phyloP scores from a whole-genome alignment of 2,888 invertebrate species.

The Notodonta dromedarius region DNA sequence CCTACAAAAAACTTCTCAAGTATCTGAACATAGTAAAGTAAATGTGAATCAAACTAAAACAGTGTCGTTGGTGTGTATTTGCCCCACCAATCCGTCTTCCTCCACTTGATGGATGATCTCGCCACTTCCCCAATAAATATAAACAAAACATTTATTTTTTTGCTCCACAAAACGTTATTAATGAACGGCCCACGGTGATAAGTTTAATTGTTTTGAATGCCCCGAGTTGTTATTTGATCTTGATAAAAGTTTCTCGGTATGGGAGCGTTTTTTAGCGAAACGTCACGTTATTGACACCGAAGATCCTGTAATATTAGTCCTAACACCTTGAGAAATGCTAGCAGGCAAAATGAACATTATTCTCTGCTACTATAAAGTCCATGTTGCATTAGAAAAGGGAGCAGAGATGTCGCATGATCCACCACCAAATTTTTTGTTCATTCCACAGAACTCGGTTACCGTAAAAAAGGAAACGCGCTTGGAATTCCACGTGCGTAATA shows the following conservation, averaged over 20 bases:
- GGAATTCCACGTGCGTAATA: slow-evolving; percentile 70
- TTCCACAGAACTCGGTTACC: slow-evolving; percentile 53
- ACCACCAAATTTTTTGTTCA: slow-evolving; percentile 41
- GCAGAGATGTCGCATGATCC: slow-evolving; percentile 38
- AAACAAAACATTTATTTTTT: slow-evolving; percentile 78
- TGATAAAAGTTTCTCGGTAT: slow-evolving; percentile 52
- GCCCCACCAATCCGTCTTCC: slow-evolving; percentile 69
- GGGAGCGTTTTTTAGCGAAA: slow-evolving; percentile 46
- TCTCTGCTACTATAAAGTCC: neutral
- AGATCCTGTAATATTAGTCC: slow-evolving; percentile 40
- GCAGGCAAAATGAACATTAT: slow-evolving; percentile 16
- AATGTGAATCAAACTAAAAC: slow-evolving; percentile 56
- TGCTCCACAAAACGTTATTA: slow-evolving; percentile 70
- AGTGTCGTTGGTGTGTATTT: slow-evolving; percentile 41
- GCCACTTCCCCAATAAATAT: slow-evolving; percentile 80
- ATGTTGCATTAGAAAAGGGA: neutral
- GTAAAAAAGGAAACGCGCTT: slow-evolving; percentile 51
- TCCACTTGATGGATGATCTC: slow-evolving; percentile 74
- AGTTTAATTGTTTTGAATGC: slow-evolving; percentile 74
- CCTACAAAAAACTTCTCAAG: slow-evolving; percentile 8
- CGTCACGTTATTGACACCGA: slow-evolving; percentile 54
- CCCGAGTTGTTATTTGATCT: slow-evolving; percentile 58
- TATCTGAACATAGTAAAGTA: slow-evolving; percentile 32
- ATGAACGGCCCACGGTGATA: slow-evolving; percentile 69
- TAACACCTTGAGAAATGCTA: slow-evolving; percentile 20